Percentiles rank a stretch among this genome's conserved stretches.
These are phyloP conservation scores for Cliona cf. orientalis DNA, from an alignment of 37 sponge, comb jelly and placozoan species.

Conservation along the genomic window DNA sequence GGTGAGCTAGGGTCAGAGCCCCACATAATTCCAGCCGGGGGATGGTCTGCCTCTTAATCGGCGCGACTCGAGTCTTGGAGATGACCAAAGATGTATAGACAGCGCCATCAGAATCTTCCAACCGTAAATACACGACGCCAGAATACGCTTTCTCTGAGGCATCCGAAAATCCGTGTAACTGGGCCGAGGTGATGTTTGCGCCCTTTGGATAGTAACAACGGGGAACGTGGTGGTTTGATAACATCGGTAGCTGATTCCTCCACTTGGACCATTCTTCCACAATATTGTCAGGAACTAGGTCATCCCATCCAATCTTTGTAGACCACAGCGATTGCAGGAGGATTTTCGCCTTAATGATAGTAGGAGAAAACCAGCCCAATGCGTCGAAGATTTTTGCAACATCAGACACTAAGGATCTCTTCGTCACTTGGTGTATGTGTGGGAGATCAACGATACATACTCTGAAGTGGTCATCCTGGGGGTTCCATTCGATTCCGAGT, in stretches of 20 bases:
- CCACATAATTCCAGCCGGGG: slow-evolving; percentile 23
- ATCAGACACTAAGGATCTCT: slow-evolving; percentile 37
- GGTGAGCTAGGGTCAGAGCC: slow-evolving; percentile 18
- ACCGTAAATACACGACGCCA: slow-evolving; percentile 30
- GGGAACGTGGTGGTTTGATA: slow-evolving; percentile 15
- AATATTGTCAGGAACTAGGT: slow-evolving; percentile 8
- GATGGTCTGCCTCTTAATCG: slow-evolving; percentile 16
- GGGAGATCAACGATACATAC: slow-evolving; percentile 9
- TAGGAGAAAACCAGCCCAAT: slow-evolving; percentile 50
- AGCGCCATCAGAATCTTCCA: slow-evolving; percentile 18
- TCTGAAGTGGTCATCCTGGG: slow-evolving; percentile 16
- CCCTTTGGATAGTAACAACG: slow-evolving; percentile 34
- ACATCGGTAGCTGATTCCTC: slow-evolving; percentile 9
- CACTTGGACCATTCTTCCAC: slow-evolving; percentile 20
- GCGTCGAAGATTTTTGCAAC: slow-evolving; percentile 38
- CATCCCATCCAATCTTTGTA: slow-evolving; percentile 22
- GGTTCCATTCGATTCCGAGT: slow-evolving; percentile 54
- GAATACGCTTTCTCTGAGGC: slow-evolving; percentile 34
- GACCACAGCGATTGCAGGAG: slow-evolving; percentile 24
- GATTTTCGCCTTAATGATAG: slow-evolving; percentile 28
- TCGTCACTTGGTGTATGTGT: slow-evolving; percentile 14
- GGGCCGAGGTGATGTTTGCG: slow-evolving; percentile 2
- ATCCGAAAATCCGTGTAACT: slow-evolving; percentile 37
- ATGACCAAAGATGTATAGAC: slow-evolving; percentile 21
- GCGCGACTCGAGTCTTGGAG: slow-evolving; percentile 30